Evolutionary conservation across 2,113 vertebrate species (phyloP), one percentile per base, ranked within the genome.

Genomic region (Phocoena phocoena): DNA sequence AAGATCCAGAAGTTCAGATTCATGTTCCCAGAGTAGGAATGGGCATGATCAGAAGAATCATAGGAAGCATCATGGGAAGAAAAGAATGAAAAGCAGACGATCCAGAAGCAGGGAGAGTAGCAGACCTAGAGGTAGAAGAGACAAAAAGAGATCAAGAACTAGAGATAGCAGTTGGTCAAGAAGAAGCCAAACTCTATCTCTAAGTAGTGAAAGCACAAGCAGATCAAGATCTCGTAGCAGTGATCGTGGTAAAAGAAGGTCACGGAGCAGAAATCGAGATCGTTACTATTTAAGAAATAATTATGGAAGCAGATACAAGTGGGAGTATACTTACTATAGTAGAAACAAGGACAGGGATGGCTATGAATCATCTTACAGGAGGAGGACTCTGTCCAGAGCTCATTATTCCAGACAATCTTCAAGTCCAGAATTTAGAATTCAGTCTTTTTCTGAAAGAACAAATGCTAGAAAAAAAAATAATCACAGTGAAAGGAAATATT

Each of bases 261-360:
- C 98, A 77, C 98, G 97, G 96, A 99, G 98, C 11, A 98, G 98
- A 97, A 99, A 99, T 15, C 96, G 92, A 2, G 98, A 99, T 96
- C 97, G 93, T 83, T 98, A 98, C 41, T 99, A 98, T 41, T 90
- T 98, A 68, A 98, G 98, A 94, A 98, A 98, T 68, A 98, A 90
- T 96, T 99, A 98, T 25, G 98, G 98, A 93, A 98, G 96, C 76
- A 98, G 93, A 77, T 98, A 98, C 53, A 98, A 98, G 36, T 98
- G 99, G 98, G 98, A 98, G 31, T 99, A 99, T 76, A 98, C 98
- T 94, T 98, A 98, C 77, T 99, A 99, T 70, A 99, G 98, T 96
- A 98, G 98, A 95, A 99, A 98, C 79, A 44, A 89, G 2, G 98
- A 98, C 2, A 98, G 98, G 93, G 98, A 98, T 77, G 96, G 98